phyloP scores from a whole-genome alignment of 92 coral and sea anemone genomes.

The Palythoa grandis region DNA sequence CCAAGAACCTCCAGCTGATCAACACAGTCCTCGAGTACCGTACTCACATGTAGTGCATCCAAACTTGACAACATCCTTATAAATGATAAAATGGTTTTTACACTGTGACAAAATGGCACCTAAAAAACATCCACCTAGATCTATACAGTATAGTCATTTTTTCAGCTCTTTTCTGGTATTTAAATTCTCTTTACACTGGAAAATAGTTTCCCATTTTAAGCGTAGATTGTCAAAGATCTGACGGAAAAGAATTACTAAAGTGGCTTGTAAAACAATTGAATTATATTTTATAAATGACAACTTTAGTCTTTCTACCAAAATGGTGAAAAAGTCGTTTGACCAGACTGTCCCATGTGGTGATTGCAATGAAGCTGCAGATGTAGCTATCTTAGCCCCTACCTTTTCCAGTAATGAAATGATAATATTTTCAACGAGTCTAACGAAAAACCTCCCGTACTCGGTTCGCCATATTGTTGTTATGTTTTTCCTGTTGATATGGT shows the following conservation, averaged over 20 bases:
- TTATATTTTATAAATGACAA: not conserved
- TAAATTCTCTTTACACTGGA: not conserved
- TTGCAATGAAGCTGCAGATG: not conserved
- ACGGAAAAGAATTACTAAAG: no score
- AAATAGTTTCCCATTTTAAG: not conserved
- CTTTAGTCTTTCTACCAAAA: no score
- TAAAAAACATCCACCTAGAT: not conserved
- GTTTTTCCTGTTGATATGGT: constrained; percentile 59
- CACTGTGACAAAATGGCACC: not conserved
- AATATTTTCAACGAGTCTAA: not conserved
- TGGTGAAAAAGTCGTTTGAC: no score
- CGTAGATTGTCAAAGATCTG: not conserved
- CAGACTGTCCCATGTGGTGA: not conserved
- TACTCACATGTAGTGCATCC: constrained; percentile 89
- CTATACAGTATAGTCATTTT: not conserved
- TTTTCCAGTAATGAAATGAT: not conserved
- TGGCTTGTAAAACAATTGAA: not conserved
- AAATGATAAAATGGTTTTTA: not conserved
- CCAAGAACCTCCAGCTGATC: constrained; percentile 97
- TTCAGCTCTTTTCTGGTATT: not conserved
- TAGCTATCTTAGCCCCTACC: not conserved
- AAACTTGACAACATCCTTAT: constrained; percentile 77
- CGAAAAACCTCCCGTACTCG: not conserved
- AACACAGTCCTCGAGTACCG: constrained; percentile 94
- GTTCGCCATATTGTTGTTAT: constrained; percentile 60